Percentiles rank a stretch among this genome's conserved stretches.
These are phyloP conservation scores for Xenus cinereus DNA, from an alignment of 2,113 vertebrate species.

Conservation along the genomic window DNA sequence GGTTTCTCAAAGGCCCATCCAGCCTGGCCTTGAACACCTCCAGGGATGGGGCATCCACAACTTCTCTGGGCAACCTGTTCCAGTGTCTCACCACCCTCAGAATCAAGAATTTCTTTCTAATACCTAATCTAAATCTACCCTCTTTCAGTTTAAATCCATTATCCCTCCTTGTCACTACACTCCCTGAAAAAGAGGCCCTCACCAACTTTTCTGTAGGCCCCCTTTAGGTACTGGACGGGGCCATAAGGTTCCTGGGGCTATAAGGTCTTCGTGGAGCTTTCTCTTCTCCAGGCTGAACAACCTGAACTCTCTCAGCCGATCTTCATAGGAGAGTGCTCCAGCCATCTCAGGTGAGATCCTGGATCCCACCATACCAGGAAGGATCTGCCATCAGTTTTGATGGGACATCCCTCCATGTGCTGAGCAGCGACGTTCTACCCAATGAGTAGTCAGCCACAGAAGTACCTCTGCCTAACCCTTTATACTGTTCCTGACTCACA, in stretches of 20 bases:
- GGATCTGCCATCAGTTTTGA: background rate
- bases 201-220: background rate
- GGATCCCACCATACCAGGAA: background rate
- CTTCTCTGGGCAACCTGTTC: background rate
- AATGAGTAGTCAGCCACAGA: background rate
- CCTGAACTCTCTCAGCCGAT: background rate
- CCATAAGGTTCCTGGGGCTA: background rate
- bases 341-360: background rate
- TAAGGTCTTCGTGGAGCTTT: background rate
- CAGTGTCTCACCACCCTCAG: background rate
- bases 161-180: background rate
- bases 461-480: background rate
- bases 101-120: background rate
- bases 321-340: background rate
- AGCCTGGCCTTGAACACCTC: background rate
- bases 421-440: fast-evolving
- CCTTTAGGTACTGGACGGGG: background rate
- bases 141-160: background rate
- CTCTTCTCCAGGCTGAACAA: background rate
- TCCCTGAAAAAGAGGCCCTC: background rate
- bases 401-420: fast-evolving
- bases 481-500: fast-evolving
- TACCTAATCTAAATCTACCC: background rate
- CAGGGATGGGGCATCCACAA: background rate
- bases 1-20: background rate